Evolutionary conservation across 1,140 invertebrate genomes (phyloP), one percentile per base, ranked within the genome.

Genomic region (Bactericera cockerelli): DNA sequence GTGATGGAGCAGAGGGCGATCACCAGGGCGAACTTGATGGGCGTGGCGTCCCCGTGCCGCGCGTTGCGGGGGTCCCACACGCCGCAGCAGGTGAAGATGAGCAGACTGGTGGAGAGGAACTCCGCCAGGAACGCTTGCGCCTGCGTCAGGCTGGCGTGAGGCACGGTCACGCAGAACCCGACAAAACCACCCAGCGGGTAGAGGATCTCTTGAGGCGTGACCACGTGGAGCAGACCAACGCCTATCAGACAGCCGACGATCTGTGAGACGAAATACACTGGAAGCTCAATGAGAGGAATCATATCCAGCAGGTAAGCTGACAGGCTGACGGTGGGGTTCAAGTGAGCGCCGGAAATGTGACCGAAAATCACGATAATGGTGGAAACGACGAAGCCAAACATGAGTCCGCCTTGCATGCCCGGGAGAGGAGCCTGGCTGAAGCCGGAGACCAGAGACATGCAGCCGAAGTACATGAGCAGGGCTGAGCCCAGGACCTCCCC

Each of bases 21-120:
- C 19, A 54, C 59, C 38, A 56, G 55, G 19, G 36, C 54, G 64
- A 84, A 83, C 60, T 77, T 79, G 4, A 84, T 66, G 0, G 79
- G 59, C 2, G 74, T 68, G 0, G 79, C 79, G 65, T 84, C 82
- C 0, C 64, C 67, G 53, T 72, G 71, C 33, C 72, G 67, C 26
- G 69, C 65, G 61, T 83, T 84, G 31, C 80, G 71, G 6, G 70
- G 66, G 68, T 85, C 82, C 79, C 79, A 81, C 25, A 80, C 70
- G 1, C 75, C 74, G 65, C 82, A 83, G 59, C 79, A 78, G 26
- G 83, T 70, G 3, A 84, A 70, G 1, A 80, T 71, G 4, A 86
- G 67, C 2, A 82, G 71, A 1, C 68, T 70, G 0, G 81, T 81
- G 0, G 76, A 74, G 0, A 81, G 64, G 31, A 79, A 75, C 66